Conservation (phyloP, 2,113 vertebrate species). For the Prunella himalayana region DNA sequence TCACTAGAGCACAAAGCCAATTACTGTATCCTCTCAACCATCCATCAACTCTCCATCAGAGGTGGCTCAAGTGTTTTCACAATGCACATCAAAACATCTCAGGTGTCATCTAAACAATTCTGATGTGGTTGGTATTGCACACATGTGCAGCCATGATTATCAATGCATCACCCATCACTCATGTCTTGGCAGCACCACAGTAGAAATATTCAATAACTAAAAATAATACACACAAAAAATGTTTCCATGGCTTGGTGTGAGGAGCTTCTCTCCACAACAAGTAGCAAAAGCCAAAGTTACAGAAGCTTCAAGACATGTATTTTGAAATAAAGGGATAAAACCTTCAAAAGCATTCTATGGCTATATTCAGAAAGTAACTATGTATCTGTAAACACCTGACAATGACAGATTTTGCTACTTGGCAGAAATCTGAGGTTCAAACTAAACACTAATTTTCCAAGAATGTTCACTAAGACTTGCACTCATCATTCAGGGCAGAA, state of each 20-base stretch:
- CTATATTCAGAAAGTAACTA: background rate
- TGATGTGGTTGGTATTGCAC: background rate
- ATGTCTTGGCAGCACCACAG: background rate
- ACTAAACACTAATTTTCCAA: background rate
- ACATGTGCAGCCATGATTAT: background rate
- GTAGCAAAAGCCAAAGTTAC: background rate
- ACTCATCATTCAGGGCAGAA: background rate
- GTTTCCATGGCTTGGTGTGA: accelerated
- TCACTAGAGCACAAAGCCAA: background rate
- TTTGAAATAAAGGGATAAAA: background rate
- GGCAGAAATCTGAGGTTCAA: background rate
- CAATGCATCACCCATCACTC: background rate
- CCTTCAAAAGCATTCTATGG: background rate
- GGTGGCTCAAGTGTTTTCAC: background rate
- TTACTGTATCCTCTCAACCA: background rate
- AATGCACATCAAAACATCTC: background rate
- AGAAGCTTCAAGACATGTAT: background rate
- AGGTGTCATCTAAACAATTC: background rate
- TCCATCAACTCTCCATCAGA: background rate
- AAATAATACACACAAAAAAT: background rate
- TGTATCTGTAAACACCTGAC: background rate
- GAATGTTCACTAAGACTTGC: background rate
- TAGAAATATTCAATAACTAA: background rate
- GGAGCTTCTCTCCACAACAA: background rate
- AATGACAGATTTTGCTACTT: background rate